These are phyloP conservation scores for Daphoenositta chrysoptera DNA, from an alignment of 2,113 vertebrate genomes.

Conservation along the genomic window DNA sequence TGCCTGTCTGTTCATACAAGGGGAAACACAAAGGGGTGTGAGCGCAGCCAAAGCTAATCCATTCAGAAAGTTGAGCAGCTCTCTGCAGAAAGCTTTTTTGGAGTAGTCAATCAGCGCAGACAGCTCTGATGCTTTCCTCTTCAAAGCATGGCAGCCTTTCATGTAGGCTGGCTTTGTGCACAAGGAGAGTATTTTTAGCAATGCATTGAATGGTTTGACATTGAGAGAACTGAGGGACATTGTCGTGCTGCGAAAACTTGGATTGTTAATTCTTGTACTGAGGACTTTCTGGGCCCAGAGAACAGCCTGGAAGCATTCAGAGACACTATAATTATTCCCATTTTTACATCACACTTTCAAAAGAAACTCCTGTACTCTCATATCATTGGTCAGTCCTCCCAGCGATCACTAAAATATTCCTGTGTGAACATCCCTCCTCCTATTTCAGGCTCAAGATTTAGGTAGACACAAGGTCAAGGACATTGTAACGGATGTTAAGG, in stretches of 20 bases:
- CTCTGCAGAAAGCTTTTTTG: not conserved
- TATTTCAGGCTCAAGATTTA: not conserved
- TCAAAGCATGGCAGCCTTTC: constrained; percentile 14
- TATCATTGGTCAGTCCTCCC: not conserved
- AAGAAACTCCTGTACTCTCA: not conserved
- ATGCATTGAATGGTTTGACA: not conserved
- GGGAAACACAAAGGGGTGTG: not conserved
- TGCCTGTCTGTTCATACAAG: not conserved
- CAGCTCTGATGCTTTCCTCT: not conserved
- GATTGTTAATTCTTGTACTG: not conserved
- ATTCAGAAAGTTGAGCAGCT: not conserved
- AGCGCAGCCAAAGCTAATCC: not conserved
- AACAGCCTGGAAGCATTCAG: not conserved
- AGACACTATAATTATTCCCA: not conserved
- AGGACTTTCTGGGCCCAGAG: not conserved
- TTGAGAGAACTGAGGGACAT: constrained; percentile 34
- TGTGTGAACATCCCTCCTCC: not conserved
- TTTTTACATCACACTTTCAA: not conserved
- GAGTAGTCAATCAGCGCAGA: not conserved
- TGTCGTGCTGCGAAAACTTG: not conserved
- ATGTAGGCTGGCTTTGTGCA: constrained; percentile 2
- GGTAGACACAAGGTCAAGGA: not conserved
- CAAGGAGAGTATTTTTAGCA: constrained; percentile 44
- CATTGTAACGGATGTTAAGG: not conserved
- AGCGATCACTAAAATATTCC: not conserved